These are phyloP conservation scores for Gnathonemus longibarbis DNA, from an alignment of 2,113 vertebrate species.

Conservation along the genomic window DNA sequence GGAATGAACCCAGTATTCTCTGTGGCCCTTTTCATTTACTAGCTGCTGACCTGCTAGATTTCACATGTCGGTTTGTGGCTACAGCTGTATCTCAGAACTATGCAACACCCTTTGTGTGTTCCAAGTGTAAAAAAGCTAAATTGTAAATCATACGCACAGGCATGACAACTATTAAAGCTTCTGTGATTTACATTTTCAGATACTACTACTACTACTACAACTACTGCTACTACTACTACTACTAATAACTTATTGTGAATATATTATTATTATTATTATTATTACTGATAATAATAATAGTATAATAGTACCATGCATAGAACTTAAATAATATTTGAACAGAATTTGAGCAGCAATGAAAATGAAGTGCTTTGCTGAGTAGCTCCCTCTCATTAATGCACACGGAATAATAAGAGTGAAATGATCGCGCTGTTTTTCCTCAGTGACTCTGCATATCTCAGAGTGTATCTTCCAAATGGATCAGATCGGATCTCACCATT, in stretches of 20 bases:
- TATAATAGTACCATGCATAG: not conserved
- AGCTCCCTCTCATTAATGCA: not conserved
- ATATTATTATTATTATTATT: not conserved
- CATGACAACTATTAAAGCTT: not conserved
- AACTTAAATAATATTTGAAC: not conserved
- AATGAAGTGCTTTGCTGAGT: too few species aligned
- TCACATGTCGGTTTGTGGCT: not conserved
- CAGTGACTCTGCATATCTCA: not conserved
- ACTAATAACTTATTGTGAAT: not conserved
- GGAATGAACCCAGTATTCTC: not conserved
- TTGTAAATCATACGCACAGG: not conserved
- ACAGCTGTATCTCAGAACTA: not conserved
- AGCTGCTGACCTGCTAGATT: not conserved
- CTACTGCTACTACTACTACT: too few species aligned
- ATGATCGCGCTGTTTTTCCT: not conserved
- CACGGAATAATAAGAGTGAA: not conserved
- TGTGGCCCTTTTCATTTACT: not conserved
- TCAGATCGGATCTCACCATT: not conserved
- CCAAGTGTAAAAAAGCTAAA: not conserved
- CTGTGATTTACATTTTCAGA: not conserved
- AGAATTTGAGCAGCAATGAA: not conserved
- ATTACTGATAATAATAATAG: not conserved
- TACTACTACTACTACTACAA: not conserved
- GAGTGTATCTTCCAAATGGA: not conserved
- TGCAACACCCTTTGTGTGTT: not conserved